These are phyloP conservation scores for Cyanocitta stelleri DNA, from an alignment of 2,113 vertebrate species.

Conservation along the genomic window DNA sequence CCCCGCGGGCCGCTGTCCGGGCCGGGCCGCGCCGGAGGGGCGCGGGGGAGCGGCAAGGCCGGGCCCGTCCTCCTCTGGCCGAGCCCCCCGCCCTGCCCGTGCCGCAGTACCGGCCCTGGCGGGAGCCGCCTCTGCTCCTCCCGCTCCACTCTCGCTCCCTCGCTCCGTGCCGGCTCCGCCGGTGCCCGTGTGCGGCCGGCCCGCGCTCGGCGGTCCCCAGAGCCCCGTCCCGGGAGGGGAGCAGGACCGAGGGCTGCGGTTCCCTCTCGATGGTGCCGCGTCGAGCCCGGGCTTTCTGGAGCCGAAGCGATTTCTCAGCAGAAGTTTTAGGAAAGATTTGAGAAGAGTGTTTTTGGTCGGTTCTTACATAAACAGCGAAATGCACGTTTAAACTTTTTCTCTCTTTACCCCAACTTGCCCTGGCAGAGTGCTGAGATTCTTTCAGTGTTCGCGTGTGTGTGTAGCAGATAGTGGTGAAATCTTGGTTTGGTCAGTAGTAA, in stretches of 20 bases:
- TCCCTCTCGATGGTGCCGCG: rapidly evolving
- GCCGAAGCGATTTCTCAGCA: rapidly evolving
- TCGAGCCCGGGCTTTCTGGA: background rate
- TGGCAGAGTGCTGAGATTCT: background rate
- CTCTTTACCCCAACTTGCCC: background rate
- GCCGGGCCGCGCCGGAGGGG: background rate
- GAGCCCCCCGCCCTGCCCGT: background rate
- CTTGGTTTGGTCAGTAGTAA: background rate
- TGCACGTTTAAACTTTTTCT: background rate
- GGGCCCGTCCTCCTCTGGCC: background rate
- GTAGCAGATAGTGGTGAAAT: background rate
- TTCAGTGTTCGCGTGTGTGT: background rate
- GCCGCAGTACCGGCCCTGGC: background rate
- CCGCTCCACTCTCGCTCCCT: background rate
- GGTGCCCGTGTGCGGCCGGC: background rate
- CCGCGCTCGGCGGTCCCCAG: background rate
- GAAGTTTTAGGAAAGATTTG: background rate
- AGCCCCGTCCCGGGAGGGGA: background rate
- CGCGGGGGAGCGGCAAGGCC: background rate
- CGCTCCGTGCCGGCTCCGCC: background rate
- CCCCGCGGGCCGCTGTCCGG: background rate
- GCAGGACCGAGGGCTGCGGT: background rate
- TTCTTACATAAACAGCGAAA: too few relatives aligned
- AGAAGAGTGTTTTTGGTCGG: background rate
- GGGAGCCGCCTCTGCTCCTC: background rate